These are phyloP conservation scores for Leucoraja erinaceus DNA, from an alignment of 2,113 vertebrate genomes.

Conservation along the genomic window DNA sequence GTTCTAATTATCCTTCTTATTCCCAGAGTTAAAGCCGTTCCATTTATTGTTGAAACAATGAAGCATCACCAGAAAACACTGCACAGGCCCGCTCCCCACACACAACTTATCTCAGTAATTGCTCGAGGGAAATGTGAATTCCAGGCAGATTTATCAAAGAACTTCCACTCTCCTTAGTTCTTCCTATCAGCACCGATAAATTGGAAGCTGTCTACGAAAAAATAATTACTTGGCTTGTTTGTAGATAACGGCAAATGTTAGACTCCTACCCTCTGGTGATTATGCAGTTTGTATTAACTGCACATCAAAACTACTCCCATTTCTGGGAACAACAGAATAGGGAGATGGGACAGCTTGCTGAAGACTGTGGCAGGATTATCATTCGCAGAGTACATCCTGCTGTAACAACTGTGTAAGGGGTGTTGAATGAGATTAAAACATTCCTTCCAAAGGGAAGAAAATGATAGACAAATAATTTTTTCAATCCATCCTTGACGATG, in stretches of 20 bases:
- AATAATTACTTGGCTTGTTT: background rate
- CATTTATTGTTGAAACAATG: background rate
- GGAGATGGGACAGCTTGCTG: background rate
- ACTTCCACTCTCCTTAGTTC: background rate
- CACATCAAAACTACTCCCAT: background rate
- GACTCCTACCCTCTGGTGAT: background rate
- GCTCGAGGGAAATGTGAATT: background rate
- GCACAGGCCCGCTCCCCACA: background rate
- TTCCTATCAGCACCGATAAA: conserved; percentile 1
- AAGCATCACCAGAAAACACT: conserved; percentile 9
- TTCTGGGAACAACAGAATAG: background rate
- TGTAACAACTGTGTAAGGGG: background rate
- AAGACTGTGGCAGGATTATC: background rate
- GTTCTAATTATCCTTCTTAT: background rate
- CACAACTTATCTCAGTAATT: background rate
- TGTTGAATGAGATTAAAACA: background rate
- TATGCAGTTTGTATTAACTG: background rate
- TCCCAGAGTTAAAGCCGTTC: background rate
- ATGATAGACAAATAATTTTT: background rate
- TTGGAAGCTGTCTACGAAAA: conserved; percentile 13
- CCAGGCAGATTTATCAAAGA: background rate
- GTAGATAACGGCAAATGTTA: background rate
- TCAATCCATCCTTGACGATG: background rate
- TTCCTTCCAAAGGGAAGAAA: background rate
- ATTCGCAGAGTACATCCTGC: background rate